Percentiles rank a stretch among this genome's conserved stretches.
phyloP scores from a whole-genome alignment of 2,113 vertebrate species.

The Corythornis vintsioides region DNA sequence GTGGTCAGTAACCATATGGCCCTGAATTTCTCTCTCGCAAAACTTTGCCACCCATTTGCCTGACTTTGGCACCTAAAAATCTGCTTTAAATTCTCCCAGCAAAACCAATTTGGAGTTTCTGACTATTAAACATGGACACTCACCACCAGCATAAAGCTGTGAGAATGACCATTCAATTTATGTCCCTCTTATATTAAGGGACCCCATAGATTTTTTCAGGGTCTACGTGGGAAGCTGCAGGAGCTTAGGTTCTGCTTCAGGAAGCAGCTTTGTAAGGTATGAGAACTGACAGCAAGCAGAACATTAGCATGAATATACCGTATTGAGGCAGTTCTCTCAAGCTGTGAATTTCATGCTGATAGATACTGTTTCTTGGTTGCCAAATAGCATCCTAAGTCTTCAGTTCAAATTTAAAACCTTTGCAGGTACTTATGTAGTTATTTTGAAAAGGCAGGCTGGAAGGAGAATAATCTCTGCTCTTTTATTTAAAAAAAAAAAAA shows the following conservation, averaged over 20 bases:
- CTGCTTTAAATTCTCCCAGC: slow-evolving; percentile 20
- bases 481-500: slow-evolving; percentile 11
- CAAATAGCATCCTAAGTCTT: slow-evolving; percentile 49
- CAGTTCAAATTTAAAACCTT: slow-evolving; percentile 46
- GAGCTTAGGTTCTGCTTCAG: slow-evolving; percentile 35
- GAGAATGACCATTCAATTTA: neutral
- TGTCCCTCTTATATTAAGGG: neutral
- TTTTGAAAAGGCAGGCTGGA: slow-evolving; percentile 40
- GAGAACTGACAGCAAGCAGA: slow-evolving; percentile 47
- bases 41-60: slow-evolving; percentile 28
- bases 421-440: slow-evolving; percentile 27
- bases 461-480: slow-evolving; percentile 28
- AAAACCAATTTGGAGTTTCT: neutral
- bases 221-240: neutral
- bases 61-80: slow-evolving; percentile 7
- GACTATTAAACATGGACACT: neutral
- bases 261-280: slow-evolving; percentile 41
- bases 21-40: slow-evolving; percentile 17
- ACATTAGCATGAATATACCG: slow-evolving; percentile 48
- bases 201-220: neutral
- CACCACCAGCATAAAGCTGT: neutral
- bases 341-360: slow-evolving; percentile 58
- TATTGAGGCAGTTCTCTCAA: slow-evolving; percentile 47
- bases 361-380: slow-evolving; percentile 56
- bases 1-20: slow-evolving; percentile 54